Percentiles rank a stretch among this genome's conserved stretches.
Conservation (phyloP, 2,113 vertebrate genomes). For the Stictonetta naevosa region DNA sequence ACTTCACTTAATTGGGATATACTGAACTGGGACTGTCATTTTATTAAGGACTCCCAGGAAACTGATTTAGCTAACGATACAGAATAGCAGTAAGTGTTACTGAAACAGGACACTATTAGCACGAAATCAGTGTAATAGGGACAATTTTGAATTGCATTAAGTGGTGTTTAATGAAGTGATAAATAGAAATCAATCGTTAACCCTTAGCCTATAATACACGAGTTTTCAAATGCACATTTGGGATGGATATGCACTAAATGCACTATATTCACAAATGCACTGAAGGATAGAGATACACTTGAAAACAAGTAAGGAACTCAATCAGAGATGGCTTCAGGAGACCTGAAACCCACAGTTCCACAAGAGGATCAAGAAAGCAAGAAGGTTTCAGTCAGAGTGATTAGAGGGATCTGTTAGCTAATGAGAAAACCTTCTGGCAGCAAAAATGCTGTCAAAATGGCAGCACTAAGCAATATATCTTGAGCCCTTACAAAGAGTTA, state of each 20-base stretch:
- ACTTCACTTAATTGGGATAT: not conserved
- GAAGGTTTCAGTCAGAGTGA: not conserved
- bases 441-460: not conserved
- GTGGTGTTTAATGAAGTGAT: not conserved
- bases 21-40: not conserved
- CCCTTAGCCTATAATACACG: not conserved
- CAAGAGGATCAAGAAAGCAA: not conserved
- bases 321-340: not conserved
- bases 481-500: not conserved
- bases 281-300: not conserved
- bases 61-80: not conserved
- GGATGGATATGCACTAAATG: no score
- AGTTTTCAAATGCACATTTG: not conserved
- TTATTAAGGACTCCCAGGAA: not conserved
- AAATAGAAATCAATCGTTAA: not conserved
- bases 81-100: not conserved
- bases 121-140: not conserved
- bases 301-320: not conserved
- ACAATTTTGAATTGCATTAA: not conserved
- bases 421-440: not conserved
- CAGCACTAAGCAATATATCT: not conserved
- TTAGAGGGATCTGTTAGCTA: not conserved
- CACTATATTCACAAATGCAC: no score
- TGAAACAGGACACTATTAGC: not conserved
- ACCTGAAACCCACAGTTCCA: not conserved